Base-by-base conservation (phyloP, 2,113 vertebrate species). In the Peromyscus maniculatus region DNA sequence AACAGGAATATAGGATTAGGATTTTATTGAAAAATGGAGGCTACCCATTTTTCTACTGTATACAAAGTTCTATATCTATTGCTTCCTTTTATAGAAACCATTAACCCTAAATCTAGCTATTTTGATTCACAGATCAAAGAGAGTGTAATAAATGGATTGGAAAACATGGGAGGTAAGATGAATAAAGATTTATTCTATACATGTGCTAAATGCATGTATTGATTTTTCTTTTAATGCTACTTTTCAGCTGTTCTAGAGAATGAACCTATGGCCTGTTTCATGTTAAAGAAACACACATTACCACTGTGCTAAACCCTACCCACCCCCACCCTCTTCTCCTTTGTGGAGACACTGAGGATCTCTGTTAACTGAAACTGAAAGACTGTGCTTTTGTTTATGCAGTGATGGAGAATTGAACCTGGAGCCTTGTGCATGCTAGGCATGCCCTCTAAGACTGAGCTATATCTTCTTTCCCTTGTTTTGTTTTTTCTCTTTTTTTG, bases 131-230 rank as follows among this genome's bases (percentile, higher is more conserved):
- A 99, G 99, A 99, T 99, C 95, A 98, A 99, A 98, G 99, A 99
- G 98, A 99, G 99, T 0, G 28, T 99, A 49, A 97, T 98, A 52
- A 98, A 99, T 91, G 99, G 99, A 91, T 98, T 99, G 92, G 99
- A 99, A 98, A 99, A 99, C 64, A 99, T 99, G 55, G 99, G 99
- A 98, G 99, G 99, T 99, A 99, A 98, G 99, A 95, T 79, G 96
- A 97, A 78, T 74, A 1, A 83, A 55, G 0, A 36, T 91, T 77
- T 91, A 93, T 83, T 77, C 91, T 74, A 86, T n/a, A 55, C 52
- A 77, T 94, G 22, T 89, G 13, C 24, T 88, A 15, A 55, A n/a
- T 36, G 80, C 67, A 96, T 24, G 62, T 67, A 89, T 24, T 80
- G 9, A 72, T 67, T 96, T 94, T 91, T 46, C 46, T 87, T 97